Conservation (phyloP, 2,113 vertebrate genomes). For the Malurus alboscapulatus region DNA sequence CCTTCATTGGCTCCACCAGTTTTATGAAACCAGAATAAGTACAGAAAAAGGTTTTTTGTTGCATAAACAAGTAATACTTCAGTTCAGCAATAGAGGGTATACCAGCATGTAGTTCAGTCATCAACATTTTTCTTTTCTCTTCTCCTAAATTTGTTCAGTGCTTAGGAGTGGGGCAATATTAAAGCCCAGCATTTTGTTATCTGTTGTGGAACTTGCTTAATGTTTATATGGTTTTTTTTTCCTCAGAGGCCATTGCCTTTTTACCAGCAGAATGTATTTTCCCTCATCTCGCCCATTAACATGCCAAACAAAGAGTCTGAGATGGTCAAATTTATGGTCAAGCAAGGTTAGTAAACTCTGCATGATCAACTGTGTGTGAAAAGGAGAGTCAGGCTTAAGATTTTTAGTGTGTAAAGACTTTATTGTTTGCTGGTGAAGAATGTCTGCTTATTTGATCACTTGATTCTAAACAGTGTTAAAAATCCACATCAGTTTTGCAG, state of each 20-base stretch:
- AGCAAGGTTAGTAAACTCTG: slow-evolving; percentile 75
- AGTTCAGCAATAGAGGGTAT: neutral
- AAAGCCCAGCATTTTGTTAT: neutral
- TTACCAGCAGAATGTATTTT: slow-evolving; percentile 85
- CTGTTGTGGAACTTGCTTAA: neutral
- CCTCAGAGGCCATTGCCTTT: neutral
- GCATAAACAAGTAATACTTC: neutral
- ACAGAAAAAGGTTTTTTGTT: neutral
- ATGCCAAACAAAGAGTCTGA: slow-evolving; percentile 77
- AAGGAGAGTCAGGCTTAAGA: neutral
- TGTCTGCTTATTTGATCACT: neutral
- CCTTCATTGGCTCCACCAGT: neutral
- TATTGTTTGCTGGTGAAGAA: neutral
- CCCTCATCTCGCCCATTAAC: slow-evolving; percentile 81
- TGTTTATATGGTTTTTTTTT: neutral
- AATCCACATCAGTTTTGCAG: neutral
- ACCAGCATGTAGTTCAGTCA: neutral
- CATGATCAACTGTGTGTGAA: neutral
- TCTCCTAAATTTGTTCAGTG: neutral
- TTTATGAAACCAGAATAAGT: neutral
- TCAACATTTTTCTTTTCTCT: neutral
- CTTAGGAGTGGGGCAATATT: neutral
- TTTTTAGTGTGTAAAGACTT: neutral
- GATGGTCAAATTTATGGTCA: slow-evolving; percentile 80
- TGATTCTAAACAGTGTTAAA: neutral